Base-by-base conservation (phyloP, 2,113 vertebrate species). In the Colius striatus region DNA sequence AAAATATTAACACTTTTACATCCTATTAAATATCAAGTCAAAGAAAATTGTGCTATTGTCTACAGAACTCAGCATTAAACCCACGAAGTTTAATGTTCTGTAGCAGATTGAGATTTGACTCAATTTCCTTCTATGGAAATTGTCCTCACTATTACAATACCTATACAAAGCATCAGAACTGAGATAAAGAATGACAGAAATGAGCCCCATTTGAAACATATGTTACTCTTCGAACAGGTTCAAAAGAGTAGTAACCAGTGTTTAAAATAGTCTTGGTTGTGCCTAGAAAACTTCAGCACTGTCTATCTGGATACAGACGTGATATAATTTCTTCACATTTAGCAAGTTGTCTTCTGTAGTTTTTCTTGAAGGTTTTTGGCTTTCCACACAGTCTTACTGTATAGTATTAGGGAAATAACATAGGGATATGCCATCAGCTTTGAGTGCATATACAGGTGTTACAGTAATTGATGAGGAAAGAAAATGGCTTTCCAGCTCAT, bases 1-100 rank as follows among this genome's bases (percentile, higher is more conserved):
- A 96, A 97, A 98, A 97, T 97, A 96, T 94, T 97, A 97, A 92
- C 88, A 79, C 71, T 96, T 96, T 92, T 97, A 90, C 94, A 87
- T 96, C 86, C 92, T 95, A 48, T 92, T 96, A 96, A 94, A 93
- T 96, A 95, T 72, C 80, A 96, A 92, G 67, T 83, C 65, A 88
- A 67, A 90, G 80, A 63, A 95, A 76, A 93, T 77, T 89, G 60
- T 86, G 16, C 83, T 95, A 53, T 89, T 96, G 83, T 96, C 77
- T 96, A 65, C 51, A 77, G 47, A 58, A 96, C 84, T 95, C 74
- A 62, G 67, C 51, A 84, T 94, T 92, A 92, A 94, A 84, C 62
- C 72, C 81, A 88, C 61, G 5, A 85, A 66, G 61, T 97, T 86
- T 95, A 94, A 97, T 94, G 82, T 95, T 67, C 91, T 89, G 53